Percentiles rank a stretch among this genome's conserved stretches.
Evolutionary conservation across 1,140 invertebrate species (phyloP).

Genomic region (Paraescarpia echinospica): DNA sequence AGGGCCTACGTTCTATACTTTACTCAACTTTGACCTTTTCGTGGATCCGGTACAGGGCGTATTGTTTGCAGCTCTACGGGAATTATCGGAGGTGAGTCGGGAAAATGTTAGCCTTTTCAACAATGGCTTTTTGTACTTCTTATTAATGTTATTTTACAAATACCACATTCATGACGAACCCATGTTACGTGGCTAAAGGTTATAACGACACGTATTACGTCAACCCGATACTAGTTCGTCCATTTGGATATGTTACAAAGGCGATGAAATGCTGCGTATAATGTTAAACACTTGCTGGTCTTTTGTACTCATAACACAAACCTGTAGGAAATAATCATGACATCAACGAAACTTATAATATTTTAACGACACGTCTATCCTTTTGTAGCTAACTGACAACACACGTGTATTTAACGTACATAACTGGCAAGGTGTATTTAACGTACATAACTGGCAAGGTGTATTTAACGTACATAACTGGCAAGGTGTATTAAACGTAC

Average conservation of each 20-base stretch:
- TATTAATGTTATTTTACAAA: not conserved
- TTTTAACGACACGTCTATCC: too few relatives aligned
- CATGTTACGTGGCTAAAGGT: not conserved
- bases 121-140: not conserved
- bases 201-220: not conserved
- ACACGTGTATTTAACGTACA: too few relatives aligned
- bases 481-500: too few relatives aligned
- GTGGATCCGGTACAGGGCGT: not conserved
- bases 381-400: too few relatives aligned
- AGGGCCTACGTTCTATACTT: not conserved
- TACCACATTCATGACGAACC: not conserved
- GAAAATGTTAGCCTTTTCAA: not conserved
- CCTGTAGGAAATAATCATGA: not conserved
- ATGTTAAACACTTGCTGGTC: not conserved
- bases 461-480: too few relatives aligned
- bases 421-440: too few relatives aligned
- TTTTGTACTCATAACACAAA: not conserved
- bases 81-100: not conserved
- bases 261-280: not conserved
- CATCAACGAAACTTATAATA: not conserved
- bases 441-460: too few relatives aligned
- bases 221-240: too few relatives aligned
- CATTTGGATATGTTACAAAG: not conserved
- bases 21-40: not conserved
- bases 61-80: not conserved